Evolutionary conservation across 2,888 invertebrate genomes (phyloP), one percentile per base, ranked within the genome.

Genomic region (Phalera bucephala): DNA sequence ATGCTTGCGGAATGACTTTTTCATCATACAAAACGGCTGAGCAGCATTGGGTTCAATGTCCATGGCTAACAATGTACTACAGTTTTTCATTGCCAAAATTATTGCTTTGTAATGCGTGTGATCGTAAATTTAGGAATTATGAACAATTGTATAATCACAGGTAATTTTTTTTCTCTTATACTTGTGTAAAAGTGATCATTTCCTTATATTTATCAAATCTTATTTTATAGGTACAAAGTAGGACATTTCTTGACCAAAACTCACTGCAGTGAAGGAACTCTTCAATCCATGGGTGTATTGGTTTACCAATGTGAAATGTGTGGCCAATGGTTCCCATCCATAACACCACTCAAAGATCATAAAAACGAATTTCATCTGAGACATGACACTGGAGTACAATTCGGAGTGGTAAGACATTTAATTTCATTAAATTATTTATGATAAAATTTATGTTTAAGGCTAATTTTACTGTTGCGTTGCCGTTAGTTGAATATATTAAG

Each of bases 71-170:
- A 46, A 62, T 68, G 40, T 74, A 67, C 44, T 88, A 89, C 40
- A 73, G 56, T 40, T 90, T 90, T 54, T 74, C 78, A 26, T 62
- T 90, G 32, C 81, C 83, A 6, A 90, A 86, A 61, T 64, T 85
- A 55, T 61, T 89, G 21, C 63, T 89, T 2, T 90, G 90, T 59
- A 87, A 88, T 62, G 73, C 75, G 29, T 90, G 90, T 60, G 88
- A 90, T 51, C 71, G 87, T 7, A 89, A 89, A 58, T 90, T 90
- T 56, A 72, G 80, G 36, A 87, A 76, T 52, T 88, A 89, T 54
- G 87, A 90, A 36, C 87, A 87, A 50, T 61, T 90, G 21, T 90
- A 90, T 49, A 84, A 78, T 48, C 90, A 90, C 57, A 84, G 90
- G 90, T 88, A 53, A 48, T n/a, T n/a, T n/a, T n/a, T n/a, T n/a